These are phyloP conservation scores for Heliconius melpomene DNA, from an alignment of 1,140 invertebrate genomes.

Conservation along the genomic window DNA sequence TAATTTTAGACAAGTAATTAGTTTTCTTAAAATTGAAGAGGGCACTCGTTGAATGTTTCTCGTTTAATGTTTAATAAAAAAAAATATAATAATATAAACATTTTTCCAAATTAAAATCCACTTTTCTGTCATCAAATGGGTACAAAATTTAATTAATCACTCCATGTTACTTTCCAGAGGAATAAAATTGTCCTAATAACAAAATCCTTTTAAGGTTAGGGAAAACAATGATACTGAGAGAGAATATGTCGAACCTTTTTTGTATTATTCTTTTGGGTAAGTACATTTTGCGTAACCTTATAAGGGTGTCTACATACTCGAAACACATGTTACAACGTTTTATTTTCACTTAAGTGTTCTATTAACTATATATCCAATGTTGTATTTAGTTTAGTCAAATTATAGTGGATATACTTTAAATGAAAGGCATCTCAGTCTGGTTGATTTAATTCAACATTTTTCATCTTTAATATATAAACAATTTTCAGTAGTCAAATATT, in stretches of 20 bases:
- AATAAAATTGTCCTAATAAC: conserved; percentile 37
- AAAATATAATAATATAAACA: background rate
- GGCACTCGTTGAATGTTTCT: no score
- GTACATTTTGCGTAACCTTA: conserved; percentile 20
- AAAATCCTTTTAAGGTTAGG: conserved; percentile 35
- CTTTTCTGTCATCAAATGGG: background rate
- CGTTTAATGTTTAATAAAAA: background rate
- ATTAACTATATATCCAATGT: background rate
- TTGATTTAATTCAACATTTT: no score
- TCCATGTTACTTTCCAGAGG: conserved; percentile 21
- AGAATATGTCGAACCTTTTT: conserved; percentile 39
- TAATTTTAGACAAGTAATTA: no score
- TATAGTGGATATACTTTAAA: no score
- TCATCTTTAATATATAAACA: no score
- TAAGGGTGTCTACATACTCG: conserved; percentile 17
- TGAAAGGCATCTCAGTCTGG: no score
- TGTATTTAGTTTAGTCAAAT: background rate
- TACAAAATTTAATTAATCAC: conserved; percentile 24
- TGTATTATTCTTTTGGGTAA: conserved; percentile 29
- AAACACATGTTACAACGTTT: conserved; percentile 16
- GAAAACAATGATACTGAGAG: conserved; percentile 28
- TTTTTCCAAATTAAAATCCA: background rate
- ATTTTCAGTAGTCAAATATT: no score
- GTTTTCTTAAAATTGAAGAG: no score
- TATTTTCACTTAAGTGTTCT: conserved; percentile 11